A percentile compares a stretch with the other conserved stretches of the same genome.
These are phyloP conservation scores for Drosophila ironensis DNA, from an alignment of 1,140 invertebrate species.

Conservation along the genomic window DNA sequence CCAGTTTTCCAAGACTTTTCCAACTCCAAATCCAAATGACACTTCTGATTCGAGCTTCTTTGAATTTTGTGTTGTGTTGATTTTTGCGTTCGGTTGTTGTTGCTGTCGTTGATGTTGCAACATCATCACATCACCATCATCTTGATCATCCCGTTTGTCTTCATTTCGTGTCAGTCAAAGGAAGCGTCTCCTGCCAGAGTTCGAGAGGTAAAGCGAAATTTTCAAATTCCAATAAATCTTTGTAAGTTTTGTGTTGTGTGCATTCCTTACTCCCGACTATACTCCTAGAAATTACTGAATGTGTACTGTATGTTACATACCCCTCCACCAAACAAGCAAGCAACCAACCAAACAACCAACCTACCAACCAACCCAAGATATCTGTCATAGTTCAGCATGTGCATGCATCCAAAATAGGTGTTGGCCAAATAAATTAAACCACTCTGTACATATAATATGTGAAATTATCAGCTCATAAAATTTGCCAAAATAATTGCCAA, in stretches of 20 bases:
- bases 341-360: no score
- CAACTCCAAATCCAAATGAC: conserved; percentile 22
- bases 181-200: conserved; percentile 51
- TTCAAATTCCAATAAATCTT: conserved; percentile 72
- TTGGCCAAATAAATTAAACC: conserved; percentile 30
- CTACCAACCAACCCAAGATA: conserved; percentile 1
- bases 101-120: conserved; percentile 54
- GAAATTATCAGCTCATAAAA: conserved; percentile 76
- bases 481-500: conserved; percentile 73
- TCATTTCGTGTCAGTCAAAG: conserved; percentile 76
- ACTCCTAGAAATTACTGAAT: conserved; percentile 24
- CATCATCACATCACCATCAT: conserved; percentile 57
- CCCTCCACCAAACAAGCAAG: no score
- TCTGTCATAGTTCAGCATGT: conserved; percentile 61
- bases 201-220: conserved; percentile 68
- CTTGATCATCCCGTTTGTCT: conserved; percentile 59
- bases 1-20: background rate
- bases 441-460: conserved; percentile 68
- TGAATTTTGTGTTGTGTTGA: conserved; percentile 63
- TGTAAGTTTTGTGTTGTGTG: conserved; percentile 71
- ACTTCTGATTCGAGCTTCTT: conserved; percentile 54
- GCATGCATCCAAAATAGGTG: conserved; percentile 43
- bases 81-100: conserved; percentile 50
- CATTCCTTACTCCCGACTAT: conserved; percentile 40
- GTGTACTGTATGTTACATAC: conserved; percentile 31